phyloP scores from a whole-genome alignment of 2,113 vertebrate genomes.

The Aptenodytes patagonicus region DNA sequence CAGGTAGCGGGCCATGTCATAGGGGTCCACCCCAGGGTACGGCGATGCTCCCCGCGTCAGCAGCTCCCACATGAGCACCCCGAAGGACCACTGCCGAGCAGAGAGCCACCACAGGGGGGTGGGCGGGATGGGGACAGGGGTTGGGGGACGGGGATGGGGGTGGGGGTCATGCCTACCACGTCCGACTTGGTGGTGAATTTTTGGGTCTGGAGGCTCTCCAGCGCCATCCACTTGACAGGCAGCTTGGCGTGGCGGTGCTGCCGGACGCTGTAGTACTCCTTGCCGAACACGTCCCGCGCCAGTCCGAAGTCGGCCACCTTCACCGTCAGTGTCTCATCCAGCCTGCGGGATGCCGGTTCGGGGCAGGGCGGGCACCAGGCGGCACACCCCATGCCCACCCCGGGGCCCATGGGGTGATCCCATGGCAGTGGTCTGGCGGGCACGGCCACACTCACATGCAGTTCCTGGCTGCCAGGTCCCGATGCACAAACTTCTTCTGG shows the following conservation, averaged over 20 bases:
- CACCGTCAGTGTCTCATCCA: conserved; percentile 90
- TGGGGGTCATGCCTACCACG: conserved; percentile 76
- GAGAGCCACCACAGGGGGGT: not conserved
- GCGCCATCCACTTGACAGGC: conserved; percentile 97
- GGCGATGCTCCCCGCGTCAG: conserved; percentile 92
- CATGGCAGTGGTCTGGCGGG: fast-evolving
- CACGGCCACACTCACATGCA: conserved; percentile 87
- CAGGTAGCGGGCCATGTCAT: conserved; percentile 88
- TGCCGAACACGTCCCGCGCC: conserved; percentile 91
- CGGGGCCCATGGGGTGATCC: fast-evolving
- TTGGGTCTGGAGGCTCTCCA: conserved; percentile 95
- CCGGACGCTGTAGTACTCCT: conserved; percentile 93
- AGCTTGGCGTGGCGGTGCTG: conserved; percentile 86
- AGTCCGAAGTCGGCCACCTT: conserved; percentile 98
- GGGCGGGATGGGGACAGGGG: not conserved
- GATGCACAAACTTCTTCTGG: conserved; percentile 93
- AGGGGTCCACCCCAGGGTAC: conserved; percentile 89
- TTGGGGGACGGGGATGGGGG: fast-evolving
- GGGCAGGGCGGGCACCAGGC: fast-evolving
- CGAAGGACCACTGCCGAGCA: conserved; percentile 90
- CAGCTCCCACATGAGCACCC: conserved; percentile 96
- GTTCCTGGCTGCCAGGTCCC: conserved; percentile 95
- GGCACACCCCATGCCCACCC: not conserved
- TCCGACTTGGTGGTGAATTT: conserved; percentile 96
- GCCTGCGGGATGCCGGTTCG: conserved; percentile 63